Conservation (phyloP, 2,113 vertebrate genomes). For the Origma solitaria region DNA sequence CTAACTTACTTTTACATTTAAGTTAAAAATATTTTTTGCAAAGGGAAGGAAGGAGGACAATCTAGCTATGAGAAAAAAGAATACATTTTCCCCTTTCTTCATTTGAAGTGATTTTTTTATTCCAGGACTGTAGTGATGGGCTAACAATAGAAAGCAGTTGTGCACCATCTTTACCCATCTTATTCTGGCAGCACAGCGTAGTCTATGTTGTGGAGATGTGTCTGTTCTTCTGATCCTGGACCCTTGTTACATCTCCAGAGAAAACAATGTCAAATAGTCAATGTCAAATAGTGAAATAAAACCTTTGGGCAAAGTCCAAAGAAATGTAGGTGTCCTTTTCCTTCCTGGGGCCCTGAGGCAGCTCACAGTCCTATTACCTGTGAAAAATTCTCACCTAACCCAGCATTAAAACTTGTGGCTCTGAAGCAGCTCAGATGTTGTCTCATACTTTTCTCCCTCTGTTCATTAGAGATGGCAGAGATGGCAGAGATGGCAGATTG, state of each 20-base stretch:
- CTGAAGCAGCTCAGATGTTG: neutral
- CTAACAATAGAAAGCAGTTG: neutral
- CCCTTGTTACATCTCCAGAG: neutral
- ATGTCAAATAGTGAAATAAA: neutral
- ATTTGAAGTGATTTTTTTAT: neutral
- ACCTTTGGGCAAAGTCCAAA: neutral
- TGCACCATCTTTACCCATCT: neutral
- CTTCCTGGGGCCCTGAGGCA: neutral
- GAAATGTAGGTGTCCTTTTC: neutral
- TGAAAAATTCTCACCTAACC: neutral
- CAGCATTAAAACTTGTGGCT: neutral
- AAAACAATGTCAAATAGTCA: neutral
- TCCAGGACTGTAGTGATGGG: neutral
- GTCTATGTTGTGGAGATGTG: neutral
- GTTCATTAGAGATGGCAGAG: neutral
- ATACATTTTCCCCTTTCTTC: neutral
- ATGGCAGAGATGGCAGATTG: fast-evolving
- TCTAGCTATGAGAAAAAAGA: neutral
- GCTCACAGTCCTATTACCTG: neutral
- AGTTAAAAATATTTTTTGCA: neutral
- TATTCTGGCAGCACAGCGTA: neutral
- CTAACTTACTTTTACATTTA: neutral
- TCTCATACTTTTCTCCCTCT: neutral
- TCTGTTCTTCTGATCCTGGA: neutral
- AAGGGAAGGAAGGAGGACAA: neutral